phyloP scores from a whole-genome alignment of 2,888 invertebrate species.

The Lithophane leautieri region DNA sequence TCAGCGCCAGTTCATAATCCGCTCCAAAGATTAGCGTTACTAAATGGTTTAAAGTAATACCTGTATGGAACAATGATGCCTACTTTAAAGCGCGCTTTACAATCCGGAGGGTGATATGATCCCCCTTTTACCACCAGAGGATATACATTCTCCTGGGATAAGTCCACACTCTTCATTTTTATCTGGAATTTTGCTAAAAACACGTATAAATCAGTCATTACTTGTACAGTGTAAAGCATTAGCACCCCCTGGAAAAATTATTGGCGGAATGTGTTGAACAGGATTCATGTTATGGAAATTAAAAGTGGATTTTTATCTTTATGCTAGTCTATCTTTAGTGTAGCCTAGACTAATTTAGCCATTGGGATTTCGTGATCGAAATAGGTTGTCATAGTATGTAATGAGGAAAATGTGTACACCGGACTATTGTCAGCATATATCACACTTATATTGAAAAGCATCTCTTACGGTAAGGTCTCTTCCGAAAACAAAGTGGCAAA shows the following conservation, averaged over 20 bases:
- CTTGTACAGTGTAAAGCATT: not conserved
- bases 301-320: not conserved
- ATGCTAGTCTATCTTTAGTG: too few relatives aligned
- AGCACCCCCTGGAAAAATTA: not conserved
- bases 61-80: conserved; percentile 79
- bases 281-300: not conserved
- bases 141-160: conserved; percentile 41
- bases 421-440: not conserved
- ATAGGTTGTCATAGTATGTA: not conserved
- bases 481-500: conserved; percentile 36
- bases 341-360: too few relatives aligned
- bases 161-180: conserved; percentile 34
- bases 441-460: not conserved
- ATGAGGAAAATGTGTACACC: not conserved
- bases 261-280: not conserved
- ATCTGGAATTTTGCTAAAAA: conserved; percentile 47
- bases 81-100: conserved; percentile 73
- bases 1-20: not conserved
- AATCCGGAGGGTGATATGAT: conserved; percentile 70
- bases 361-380: not conserved
- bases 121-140: conserved; percentile 72
- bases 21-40: not conserved
- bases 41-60: conserved; percentile 55
- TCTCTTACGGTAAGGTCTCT: conserved; percentile 40
- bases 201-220: not conserved